phyloP scores from a whole-genome alignment of 1,140 invertebrate species.

The Cecropterus lyciades region DNA sequence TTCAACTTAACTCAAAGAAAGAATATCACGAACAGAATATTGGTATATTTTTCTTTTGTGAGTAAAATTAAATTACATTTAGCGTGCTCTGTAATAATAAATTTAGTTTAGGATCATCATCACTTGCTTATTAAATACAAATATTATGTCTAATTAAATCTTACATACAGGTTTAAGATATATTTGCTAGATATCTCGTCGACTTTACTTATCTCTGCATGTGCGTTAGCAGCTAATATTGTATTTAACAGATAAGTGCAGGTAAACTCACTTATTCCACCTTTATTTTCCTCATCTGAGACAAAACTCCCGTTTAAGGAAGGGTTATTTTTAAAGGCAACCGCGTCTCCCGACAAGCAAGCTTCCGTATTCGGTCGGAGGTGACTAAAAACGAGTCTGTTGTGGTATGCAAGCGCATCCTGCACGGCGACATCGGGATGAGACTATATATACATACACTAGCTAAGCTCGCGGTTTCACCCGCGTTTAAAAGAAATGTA shows the following conservation, averaged over 20 bases:
- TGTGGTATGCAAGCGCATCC: conserved; percentile 17
- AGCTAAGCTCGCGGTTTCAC: neutral
- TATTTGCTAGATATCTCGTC: too few species aligned
- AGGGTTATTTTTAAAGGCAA: conserved; percentile 20
- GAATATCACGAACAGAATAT: too few species aligned
- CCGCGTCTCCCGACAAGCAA: conserved; percentile 1
- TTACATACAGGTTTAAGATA: too few species aligned
- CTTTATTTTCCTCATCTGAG: conserved; percentile 4
- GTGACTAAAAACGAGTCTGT: conserved; percentile 20
- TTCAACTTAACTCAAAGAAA: too few species aligned
- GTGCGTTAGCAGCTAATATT: neutral
- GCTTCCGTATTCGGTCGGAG: conserved; percentile 25
- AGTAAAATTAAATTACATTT: too few species aligned
- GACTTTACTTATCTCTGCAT: too few species aligned
- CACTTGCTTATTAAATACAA: too few species aligned
- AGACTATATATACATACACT: neutral
- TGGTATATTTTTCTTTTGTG: too few species aligned
- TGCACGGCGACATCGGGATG: conserved; percentile 3
- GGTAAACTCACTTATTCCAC: neutral
- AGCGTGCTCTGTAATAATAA: too few species aligned
- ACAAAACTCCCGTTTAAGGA: conserved; percentile 8
- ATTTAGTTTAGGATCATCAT: too few species aligned
- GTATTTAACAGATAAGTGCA: neutral
- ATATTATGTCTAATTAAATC: too few species aligned
- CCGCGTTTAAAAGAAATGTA: too few species aligned